phyloP scores from a whole-genome alignment of 2,888 invertebrate genomes.

The Pimpla rufipes region DNA sequence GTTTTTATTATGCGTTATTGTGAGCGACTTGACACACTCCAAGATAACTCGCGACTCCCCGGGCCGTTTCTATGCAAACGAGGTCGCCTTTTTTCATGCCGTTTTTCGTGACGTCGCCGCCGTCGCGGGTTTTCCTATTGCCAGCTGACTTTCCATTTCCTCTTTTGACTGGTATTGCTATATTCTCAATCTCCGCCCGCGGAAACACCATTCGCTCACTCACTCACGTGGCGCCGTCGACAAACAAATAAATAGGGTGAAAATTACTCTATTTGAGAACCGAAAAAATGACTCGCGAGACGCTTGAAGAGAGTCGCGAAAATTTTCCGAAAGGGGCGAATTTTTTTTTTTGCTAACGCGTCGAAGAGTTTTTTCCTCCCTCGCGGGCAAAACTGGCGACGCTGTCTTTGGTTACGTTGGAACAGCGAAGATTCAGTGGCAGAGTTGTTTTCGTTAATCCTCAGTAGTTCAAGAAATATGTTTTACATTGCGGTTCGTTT shows the following conservation, averaged over 20 bases:
- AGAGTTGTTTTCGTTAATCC: no score
- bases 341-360: no score
- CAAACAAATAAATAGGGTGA: slow-evolving; percentile 1
- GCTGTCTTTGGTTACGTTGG: no score
- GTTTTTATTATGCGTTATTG: slow-evolving; percentile 38
- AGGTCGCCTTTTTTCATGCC: slow-evolving; percentile 1
- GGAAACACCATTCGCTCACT: neutral
- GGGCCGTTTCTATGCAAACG: slow-evolving; percentile 35
- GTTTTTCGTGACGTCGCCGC: neutral
- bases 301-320: neutral
- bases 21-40: slow-evolving; percentile 1
- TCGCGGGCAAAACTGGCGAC: no score
- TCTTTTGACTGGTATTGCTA: neutral
- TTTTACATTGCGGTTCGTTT: no score
- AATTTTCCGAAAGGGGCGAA: neutral
- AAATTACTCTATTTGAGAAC: neutral
- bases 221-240: neutral
- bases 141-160: neutral
- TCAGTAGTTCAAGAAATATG: no score
- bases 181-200: neutral
- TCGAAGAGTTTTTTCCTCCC: no score
- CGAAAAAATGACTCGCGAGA: neutral
- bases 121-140: neutral
- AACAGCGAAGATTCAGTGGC: no score
- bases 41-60: neutral